Base-by-base conservation (phyloP, 2,797 vertebrate genomes). In the Tapirus indicus region DNA sequence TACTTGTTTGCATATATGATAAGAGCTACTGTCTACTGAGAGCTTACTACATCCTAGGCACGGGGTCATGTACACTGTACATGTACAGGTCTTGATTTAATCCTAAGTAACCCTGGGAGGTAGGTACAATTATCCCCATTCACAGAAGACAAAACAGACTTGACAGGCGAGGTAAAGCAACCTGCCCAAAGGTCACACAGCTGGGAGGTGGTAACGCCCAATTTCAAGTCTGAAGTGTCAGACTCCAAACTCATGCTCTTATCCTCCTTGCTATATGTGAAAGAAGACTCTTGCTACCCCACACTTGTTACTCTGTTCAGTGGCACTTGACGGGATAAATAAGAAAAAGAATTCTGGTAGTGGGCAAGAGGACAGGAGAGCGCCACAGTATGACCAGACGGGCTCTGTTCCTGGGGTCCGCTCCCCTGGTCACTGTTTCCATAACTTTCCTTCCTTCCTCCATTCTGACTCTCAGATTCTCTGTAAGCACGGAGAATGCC, bases 101-200 rank as follows among this genome's bases (percentile, higher is more conserved):
- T 41, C n/a, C 77, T 49, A 44, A 60, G 27, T 79, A 68, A 87
- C 77, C 17, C 58, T 94, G 54, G 69, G 49, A 96, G 49, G 52
- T 7, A 74, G 47, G 35, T 56, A 47, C 21, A 74, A 47, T 56
- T 83, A 66, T 27, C 35, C 18, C 49, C 14, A 52, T 32, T 84
- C 80, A 60, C 32, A 80, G 64, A 95, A 92, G 87, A 68, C 35
- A 77, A 95, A 93, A 32, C 1, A 82, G 92, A 95, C 62, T 82
- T 56, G 64, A 52, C 62, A 60, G 49, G 29, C 6, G 8, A 68
- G 17, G 41, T 32, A 56, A 66, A 69, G 38, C 66, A 88, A 93
- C 38, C 17, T 21, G 75, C 49, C 64, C n/a, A 68, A 83, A 92
- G 84, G n/a, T 49, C 62, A 97, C 64, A 80, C n/a, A 44, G n/a